These are phyloP conservation scores for Illadopsis cleaveri DNA, from an alignment of 2,113 vertebrate genomes.

Conservation along the genomic window DNA sequence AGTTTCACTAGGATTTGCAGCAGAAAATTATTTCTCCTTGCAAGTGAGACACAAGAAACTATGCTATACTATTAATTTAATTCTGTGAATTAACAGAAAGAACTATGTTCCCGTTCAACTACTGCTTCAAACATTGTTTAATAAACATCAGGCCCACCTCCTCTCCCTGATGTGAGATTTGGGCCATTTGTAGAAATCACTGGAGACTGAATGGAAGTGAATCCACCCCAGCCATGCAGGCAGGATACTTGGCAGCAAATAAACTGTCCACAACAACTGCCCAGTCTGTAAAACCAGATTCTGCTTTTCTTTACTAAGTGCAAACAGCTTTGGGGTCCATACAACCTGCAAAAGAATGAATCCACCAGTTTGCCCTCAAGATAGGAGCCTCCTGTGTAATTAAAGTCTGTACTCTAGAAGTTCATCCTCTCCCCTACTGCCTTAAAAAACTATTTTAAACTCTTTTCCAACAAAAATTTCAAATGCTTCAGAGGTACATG, in stretches of 20 bases:
- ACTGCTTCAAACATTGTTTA: neutral
- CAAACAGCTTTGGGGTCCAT: neutral
- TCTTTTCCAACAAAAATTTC: neutral
- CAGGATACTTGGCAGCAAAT: neutral
- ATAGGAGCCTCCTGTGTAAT: neutral
- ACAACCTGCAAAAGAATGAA: neutral
- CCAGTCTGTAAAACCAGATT: neutral
- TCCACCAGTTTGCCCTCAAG: neutral
- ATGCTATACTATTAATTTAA: neutral
- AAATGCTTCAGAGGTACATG: neutral
- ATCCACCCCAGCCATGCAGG: neutral
- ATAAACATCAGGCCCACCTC: neutral
- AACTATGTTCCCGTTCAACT: accelerated
- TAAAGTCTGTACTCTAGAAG: neutral
- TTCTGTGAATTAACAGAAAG: neutral
- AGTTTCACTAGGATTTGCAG: neutral
- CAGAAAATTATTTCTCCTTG: neutral
- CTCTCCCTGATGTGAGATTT: neutral
- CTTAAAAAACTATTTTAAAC: neutral
- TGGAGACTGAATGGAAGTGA: neutral
- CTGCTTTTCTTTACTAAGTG: neutral
- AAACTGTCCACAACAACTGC: neutral
- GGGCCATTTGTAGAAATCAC: neutral
- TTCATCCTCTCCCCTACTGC: too few relatives aligned
- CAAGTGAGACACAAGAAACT: neutral